Conservation (phyloP, 2,888 invertebrate genomes). For the Limnephilus marmoratus region DNA sequence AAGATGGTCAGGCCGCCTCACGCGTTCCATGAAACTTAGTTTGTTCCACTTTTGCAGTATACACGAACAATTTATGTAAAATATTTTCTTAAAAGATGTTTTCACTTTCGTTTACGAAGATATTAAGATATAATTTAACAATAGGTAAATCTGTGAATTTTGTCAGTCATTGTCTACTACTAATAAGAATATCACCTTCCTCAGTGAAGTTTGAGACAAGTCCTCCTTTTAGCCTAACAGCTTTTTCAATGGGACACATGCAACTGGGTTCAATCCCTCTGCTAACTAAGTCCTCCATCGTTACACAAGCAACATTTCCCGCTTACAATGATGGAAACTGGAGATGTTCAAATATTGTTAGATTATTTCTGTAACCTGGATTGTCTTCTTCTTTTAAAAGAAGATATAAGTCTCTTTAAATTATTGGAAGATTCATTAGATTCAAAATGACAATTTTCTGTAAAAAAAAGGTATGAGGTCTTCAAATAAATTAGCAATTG, state of each 20-base stretch:
- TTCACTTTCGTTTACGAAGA: neutral
- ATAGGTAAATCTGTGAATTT: neutral
- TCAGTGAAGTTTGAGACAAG: neutral
- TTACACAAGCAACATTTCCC: no score
- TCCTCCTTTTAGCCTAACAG: neutral
- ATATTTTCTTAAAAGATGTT: neutral
- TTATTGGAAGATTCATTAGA: neutral
- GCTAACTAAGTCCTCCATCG: no score
- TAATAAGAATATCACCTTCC: neutral
- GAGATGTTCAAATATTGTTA: no score
- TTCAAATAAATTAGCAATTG: neutral
- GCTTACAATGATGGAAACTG: no score
- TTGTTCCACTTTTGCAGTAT: no score
- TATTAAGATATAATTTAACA: neutral
- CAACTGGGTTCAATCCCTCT: no score
- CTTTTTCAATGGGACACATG: neutral
- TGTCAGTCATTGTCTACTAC: neutral
- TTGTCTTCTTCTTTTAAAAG: no score
- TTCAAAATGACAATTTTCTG: neutral
- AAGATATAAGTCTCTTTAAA: no score
- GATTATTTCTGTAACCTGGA: no score
- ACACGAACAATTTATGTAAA: neutral
- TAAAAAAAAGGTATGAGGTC: neutral
- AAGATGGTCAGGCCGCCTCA: no score
- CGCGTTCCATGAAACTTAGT: no score